These are phyloP conservation scores for Myotis vivesi DNA, from an alignment of 2,797 vertebrate species.

Conservation along the genomic window DNA sequence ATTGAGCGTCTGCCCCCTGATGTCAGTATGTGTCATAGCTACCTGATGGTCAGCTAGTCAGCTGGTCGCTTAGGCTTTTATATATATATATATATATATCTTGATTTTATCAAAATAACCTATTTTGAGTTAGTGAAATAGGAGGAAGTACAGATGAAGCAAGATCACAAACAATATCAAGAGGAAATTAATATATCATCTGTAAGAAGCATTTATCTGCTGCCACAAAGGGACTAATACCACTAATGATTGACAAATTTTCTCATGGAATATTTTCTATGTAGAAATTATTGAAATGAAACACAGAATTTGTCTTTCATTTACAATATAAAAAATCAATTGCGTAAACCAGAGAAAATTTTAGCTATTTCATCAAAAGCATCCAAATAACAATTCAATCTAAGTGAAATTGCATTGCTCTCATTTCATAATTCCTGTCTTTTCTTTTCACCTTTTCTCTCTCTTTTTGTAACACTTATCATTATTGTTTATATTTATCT, in stretches of 20 bases:
- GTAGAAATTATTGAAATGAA: constrained; percentile 44
- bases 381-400: constrained; percentile 37
- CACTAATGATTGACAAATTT: constrained; percentile 44
- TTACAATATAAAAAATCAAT: constrained; percentile 28
- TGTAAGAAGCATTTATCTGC: constrained; percentile 3
- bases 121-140: not conserved
- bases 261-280: constrained; percentile 30
- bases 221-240: not conserved
- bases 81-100: not conserved
- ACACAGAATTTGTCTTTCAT: constrained; percentile 13
- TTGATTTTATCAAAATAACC: not conserved
- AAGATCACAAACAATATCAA: not conserved
- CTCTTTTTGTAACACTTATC: not conserved
- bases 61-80: no score
- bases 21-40: no score
- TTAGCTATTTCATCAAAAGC: constrained; percentile 7
- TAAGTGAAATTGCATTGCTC: not conserved
- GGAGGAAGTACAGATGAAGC: not conserved
- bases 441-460: not conserved
- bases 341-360: not conserved
- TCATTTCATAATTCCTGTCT: not conserved
- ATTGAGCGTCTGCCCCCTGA: no score
- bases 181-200: not conserved
- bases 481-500: not conserved
- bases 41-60: no score